Evolutionary conservation across 2,797 vertebrate species (phyloP).

Genomic region (Channallabes apus): DNA sequence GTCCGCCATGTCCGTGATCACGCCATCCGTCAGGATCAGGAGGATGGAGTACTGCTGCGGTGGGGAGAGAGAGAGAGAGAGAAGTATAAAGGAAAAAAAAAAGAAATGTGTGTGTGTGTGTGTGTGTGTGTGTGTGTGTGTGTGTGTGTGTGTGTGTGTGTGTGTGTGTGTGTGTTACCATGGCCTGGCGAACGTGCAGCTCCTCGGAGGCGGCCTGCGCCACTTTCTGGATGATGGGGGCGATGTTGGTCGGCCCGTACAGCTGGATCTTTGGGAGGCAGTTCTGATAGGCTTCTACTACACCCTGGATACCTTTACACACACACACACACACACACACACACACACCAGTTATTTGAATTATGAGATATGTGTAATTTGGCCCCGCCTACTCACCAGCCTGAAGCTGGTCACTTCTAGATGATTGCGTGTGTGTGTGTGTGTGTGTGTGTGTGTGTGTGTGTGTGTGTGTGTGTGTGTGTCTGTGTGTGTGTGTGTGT

Average conservation of each 20-base stretch:
- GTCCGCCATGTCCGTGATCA: slow-evolving; percentile 78
- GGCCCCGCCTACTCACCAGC: neutral
- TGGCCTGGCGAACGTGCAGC: slow-evolving; percentile 84
- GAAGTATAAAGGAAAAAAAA: too few species aligned
- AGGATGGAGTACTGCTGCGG: slow-evolving; percentile 78
- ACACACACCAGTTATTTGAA: neutral
- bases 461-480: neutral
- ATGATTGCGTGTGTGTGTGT: neutral
- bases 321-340: slow-evolving; percentile 27
- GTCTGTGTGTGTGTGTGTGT: neutral
- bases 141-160: slow-evolving; percentile 10
- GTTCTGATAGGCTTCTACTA: slow-evolving; percentile 88
- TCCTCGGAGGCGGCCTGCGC: slow-evolving; percentile 85
- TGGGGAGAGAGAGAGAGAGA: neutral
- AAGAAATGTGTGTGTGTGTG: slow-evolving; percentile 5
- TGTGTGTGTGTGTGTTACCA: slow-evolving; percentile 63
- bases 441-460: neutral
- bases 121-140: slow-evolving; percentile 9
- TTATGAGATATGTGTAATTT: neutral
- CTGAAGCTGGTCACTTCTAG: neutral
- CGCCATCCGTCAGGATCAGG: slow-evolving; percentile 76
- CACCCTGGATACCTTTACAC: slow-evolving; percentile 84
- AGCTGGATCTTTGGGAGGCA: slow-evolving; percentile 88
- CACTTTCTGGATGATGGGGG: slow-evolving; percentile 89
- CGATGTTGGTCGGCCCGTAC: slow-evolving; percentile 87